A percentile compares a stretch with the other conserved stretches of the same genome.
phyloP scores from a whole-genome alignment of 2,797 vertebrate genomes.

The Squalus acanthias region DNA sequence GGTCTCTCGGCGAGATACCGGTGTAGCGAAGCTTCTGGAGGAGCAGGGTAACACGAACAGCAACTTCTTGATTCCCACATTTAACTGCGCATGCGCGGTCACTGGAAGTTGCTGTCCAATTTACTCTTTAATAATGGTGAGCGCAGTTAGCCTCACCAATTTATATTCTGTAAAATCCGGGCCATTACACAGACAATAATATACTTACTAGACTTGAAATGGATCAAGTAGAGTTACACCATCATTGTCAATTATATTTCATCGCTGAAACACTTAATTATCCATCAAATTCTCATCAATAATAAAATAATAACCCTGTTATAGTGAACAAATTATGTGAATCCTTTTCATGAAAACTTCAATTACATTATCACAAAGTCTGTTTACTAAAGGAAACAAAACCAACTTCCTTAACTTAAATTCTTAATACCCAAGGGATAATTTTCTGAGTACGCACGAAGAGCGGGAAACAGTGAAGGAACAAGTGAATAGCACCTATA shows the following conservation, averaged over 20 bases:
- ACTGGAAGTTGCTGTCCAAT: not conserved
- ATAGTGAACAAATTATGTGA: not conserved
- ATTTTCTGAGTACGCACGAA: no score
- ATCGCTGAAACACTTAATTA: not conserved
- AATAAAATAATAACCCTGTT: not conserved
- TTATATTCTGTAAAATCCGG: not conserved
- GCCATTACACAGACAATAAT: not conserved
- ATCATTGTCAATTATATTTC: not conserved
- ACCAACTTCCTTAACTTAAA: no score
- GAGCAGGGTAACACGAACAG: not conserved
- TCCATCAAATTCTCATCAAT: not conserved
- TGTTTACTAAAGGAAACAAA: not conserved
- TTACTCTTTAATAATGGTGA: not conserved
- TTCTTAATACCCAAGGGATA: no score
- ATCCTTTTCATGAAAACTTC: not conserved
- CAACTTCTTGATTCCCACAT: not conserved
- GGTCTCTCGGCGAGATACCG: no score
- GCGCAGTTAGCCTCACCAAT: not conserved
- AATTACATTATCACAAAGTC: not conserved
- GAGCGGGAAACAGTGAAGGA: no score
- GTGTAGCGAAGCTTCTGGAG: not conserved
- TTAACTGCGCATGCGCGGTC: not conserved
- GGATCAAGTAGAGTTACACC: not conserved
- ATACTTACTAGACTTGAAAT: not conserved
- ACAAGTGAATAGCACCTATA: no score